Percentiles rank a stretch among this genome's conserved stretches.
These are phyloP conservation scores for Drosophila lowei DNA, from an alignment of 1,140 invertebrate genomes.

Conservation along the genomic window DNA sequence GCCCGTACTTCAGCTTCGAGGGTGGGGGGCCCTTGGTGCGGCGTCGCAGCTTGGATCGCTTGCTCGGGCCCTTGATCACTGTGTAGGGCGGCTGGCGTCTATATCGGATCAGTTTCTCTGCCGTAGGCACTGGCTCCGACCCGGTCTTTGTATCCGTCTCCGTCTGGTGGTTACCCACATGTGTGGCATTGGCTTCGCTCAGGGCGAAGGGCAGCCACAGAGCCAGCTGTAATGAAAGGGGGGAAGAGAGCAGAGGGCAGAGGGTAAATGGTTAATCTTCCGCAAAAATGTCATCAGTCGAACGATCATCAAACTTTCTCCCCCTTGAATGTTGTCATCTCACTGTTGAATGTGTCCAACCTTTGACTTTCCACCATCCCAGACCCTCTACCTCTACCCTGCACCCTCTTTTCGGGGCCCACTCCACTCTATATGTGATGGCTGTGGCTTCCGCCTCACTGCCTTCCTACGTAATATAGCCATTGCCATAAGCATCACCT, in stretches of 20 bases:
- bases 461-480: conserved; percentile 51
- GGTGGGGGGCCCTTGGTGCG: conserved; percentile 53
- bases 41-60: conserved; percentile 57
- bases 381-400: conserved; percentile 3
- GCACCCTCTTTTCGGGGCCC: no score
- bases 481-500: conserved; percentile 18
- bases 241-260: conserved; percentile 2
- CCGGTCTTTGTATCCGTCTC: background rate
- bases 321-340: conserved; percentile 38
- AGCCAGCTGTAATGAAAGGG: conserved; percentile 29
- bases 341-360: conserved; percentile 32
- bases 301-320: conserved; percentile 52
- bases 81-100: conserved; percentile 60
- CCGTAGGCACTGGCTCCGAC: conserved; percentile 32
- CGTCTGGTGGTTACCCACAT: background rate
- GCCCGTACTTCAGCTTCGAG: conserved; percentile 67
- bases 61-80: conserved; percentile 5
- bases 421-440: no score
- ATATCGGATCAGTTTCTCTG: conserved; percentile 63
- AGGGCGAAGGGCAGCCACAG: conserved; percentile 43
- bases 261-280: conserved; percentile 48
- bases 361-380: conserved; percentile 40
- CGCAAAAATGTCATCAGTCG: conserved; percentile 46
- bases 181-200: conserved; percentile 20
- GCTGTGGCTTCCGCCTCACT: conserved; percentile 32